Evolutionary conservation across 2,888 invertebrate genomes (phyloP).

Genomic region (Xestia rhomboidea): DNA sequence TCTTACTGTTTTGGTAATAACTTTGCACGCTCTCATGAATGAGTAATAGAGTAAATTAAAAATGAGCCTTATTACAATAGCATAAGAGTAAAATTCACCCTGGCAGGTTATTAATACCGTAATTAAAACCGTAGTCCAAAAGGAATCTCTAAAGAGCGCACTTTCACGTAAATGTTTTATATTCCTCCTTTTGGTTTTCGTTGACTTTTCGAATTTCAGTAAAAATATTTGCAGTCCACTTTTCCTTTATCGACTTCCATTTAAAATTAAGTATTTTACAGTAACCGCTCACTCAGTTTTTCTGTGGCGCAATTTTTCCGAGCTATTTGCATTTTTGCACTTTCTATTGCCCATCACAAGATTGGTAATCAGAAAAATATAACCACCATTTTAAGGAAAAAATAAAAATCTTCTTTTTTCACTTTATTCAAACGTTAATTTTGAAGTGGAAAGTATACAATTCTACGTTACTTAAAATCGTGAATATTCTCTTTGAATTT

Average conservation of each 20-base stretch:
- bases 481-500: slow-evolving; percentile 65
- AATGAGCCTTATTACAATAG: slow-evolving; percentile 12
- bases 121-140: slow-evolving; percentile 45
- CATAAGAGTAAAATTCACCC: slow-evolving; percentile 26
- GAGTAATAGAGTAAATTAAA: slow-evolving; percentile 43
- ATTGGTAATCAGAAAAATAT: slow-evolving; percentile 36
- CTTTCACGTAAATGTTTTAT: slow-evolving; percentile 51
- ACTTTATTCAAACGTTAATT: slow-evolving; percentile 26
- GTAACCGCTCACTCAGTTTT: slow-evolving; percentile 29
- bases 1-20: slow-evolving; percentile 84
- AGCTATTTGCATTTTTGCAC: slow-evolving; percentile 39
- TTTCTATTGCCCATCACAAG: slow-evolving; percentile 17
- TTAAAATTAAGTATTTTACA: slow-evolving; percentile 35
- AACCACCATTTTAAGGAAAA: not conserved
- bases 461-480: slow-evolving; percentile 50
- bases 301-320: slow-evolving; percentile 31
- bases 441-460: slow-evolving; percentile 33
- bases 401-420: not conserved
- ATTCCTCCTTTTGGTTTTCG: slow-evolving; percentile 33
- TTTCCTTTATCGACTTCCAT: slow-evolving; percentile 37
- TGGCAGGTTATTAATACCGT: slow-evolving; percentile 14
- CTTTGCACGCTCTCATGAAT: slow-evolving; percentile 72
- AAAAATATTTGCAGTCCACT: slow-evolving; percentile 44
- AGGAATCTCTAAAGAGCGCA: slow-evolving; percentile 25
- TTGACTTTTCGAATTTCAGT: slow-evolving; percentile 44